A percentile compares a stretch with the other conserved stretches of the same genome.
Conservation (phyloP, 2,888 invertebrate genomes). For the Aleiodes alternator region DNA sequence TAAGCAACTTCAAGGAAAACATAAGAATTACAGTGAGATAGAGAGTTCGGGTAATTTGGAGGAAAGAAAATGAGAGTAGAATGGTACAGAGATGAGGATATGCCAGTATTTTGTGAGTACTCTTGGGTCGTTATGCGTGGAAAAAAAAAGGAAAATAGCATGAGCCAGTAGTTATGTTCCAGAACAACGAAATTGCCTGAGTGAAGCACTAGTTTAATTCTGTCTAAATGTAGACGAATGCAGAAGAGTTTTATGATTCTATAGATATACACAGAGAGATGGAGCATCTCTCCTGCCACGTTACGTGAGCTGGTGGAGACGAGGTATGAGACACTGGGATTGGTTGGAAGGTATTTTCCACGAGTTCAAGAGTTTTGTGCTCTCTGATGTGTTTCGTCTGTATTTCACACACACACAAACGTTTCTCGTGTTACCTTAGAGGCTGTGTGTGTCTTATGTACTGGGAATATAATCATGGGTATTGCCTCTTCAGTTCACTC, state of each 20-base stretch:
- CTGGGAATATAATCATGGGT: conserved; percentile 21
- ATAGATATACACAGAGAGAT: not conserved
- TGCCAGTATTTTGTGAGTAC: not conserved
- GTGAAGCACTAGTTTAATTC: conserved; percentile 24
- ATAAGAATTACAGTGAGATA: no score
- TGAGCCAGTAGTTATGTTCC: conserved; percentile 3
- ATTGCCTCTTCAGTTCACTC: conserved; percentile 12
- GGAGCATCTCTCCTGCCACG: not conserved
- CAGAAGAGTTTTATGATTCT: not conserved
- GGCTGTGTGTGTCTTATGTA: conserved; percentile 7
- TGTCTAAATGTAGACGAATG: conserved; percentile 38
- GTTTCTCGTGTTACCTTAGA: conserved; percentile 16
- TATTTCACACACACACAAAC: not conserved
- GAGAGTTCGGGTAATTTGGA: not conserved
- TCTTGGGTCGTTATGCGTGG: conserved; percentile 43
- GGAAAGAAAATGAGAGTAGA: not conserved
- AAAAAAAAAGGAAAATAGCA: conserved; percentile 53
- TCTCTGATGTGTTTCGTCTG: conserved; percentile 16
- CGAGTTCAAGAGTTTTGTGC: no score
- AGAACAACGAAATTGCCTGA: conserved; percentile 31
- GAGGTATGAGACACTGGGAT: no score
- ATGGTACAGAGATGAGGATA: not conserved
- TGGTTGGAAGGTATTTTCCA: no score
- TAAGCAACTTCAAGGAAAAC: no score
- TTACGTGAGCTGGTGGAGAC: no score